Base-by-base conservation (phyloP, 2,797 vertebrate species). In the Danio albolineatus region DNA sequence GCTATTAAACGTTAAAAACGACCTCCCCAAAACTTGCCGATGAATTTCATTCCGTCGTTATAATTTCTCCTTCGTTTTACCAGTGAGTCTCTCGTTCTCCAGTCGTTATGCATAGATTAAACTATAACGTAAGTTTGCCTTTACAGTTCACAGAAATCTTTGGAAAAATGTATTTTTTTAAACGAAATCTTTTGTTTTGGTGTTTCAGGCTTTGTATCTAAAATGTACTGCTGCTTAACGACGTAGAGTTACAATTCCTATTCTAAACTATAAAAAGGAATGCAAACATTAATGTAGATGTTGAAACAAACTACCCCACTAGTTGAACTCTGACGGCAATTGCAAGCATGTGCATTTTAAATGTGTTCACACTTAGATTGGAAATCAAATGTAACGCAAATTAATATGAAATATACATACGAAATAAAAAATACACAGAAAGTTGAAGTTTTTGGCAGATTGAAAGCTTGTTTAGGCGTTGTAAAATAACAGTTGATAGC, bases 111-210 rank as follows among this genome's bases (percentile, higher is more conserved):
- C 19, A 17, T 5, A 56, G 10, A 48, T 8, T 36, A 12, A 51
- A 17, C 53, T 65, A 76, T 65, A 53, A 67, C 16, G 51, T 17
- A 57, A 56, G 62, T 76, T 76, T 46, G 14, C 7, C 38, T 44
- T 28, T 17, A 16, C 43, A 43, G 48, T 56, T 56, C 1, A n/a
- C 21, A 36, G 17, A 36, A 48, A 36, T 19, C 7, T 46, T 66
- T 6, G 66, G n/a, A n/a, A 2, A 36, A 76, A 39, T 28, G 49
- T 12, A 28, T 28, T 28, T 28, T 28, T n/a, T 28, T 28, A 28
- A 28, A 28, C 28, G 28, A 28, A 28, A 28, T 1, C 36, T 16
- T 0, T 57, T 13, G 12, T 16, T 14, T 21, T 51, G 49, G 12
- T 57, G 4, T 21, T 36, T 16, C 8, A 14, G 6, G 7, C 28